A percentile compares a stretch with the other conserved stretches of the same genome.
phyloP scores from a whole-genome alignment of 2,113 vertebrate genomes.

The Melanerpes formicivorus region DNA sequence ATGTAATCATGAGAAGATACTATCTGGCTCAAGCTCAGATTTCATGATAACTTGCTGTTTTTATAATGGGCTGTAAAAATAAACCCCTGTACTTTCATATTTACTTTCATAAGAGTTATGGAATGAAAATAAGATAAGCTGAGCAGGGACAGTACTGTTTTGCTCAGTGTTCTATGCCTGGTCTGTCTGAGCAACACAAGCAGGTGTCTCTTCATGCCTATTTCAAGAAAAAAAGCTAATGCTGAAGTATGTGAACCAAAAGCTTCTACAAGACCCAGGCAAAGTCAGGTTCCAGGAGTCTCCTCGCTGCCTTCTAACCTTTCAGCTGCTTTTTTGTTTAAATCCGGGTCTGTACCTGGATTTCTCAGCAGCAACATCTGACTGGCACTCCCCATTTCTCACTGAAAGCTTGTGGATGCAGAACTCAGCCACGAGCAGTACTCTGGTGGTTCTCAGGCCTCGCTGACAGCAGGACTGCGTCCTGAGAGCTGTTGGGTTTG shows the following conservation, averaged over 20 bases:
- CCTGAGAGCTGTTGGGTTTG: background rate
- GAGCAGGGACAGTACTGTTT: background rate
- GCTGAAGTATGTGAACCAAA: background rate
- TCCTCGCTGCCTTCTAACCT: background rate
- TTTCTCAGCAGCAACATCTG: background rate
- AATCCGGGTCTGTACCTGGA: background rate
- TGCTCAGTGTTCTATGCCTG: background rate
- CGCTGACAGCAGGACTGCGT: background rate
- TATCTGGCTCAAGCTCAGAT: slow-evolving; percentile 43
- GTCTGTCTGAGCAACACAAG: background rate
- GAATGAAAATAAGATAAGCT: slow-evolving; percentile 2
- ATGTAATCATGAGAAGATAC: slow-evolving; percentile 15
- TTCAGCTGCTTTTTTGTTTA: background rate
- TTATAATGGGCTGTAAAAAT: slow-evolving; percentile 17
- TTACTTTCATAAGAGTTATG: background rate
- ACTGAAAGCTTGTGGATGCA: background rate
- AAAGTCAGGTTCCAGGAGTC: background rate
- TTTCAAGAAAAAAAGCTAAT: background rate
- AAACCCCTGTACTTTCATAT: background rate
- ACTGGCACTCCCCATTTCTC: background rate
- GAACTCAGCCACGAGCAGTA: background rate
- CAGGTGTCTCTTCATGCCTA: background rate
- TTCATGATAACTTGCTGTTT: background rate
- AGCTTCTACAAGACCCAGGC: background rate
- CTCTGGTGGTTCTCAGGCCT: background rate